Conservation (phyloP, 2,888 invertebrate species). For the Cheiracanthium punctorium region DNA sequence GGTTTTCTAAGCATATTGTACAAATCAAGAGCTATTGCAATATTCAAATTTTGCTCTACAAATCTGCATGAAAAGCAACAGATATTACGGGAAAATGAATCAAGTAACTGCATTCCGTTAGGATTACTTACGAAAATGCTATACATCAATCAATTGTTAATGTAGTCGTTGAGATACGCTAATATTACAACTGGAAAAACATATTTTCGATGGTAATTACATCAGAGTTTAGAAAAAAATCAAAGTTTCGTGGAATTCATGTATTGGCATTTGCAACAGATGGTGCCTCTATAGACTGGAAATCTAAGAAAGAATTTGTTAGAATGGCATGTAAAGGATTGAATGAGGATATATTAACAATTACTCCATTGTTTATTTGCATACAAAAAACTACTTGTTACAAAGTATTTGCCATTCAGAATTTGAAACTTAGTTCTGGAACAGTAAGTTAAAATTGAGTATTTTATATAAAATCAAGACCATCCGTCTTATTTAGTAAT, state of each 20-base stretch:
- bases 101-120: conserved; percentile 3
- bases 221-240: not conserved
- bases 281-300: conserved; percentile 13
- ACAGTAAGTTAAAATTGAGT: not conserved
- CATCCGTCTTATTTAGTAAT: no score
- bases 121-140: conserved; percentile 5
- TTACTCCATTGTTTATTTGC: conserved; percentile 8
- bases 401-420: conserved; percentile 13
- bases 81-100: conserved; percentile 5
- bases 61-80: not conserved
- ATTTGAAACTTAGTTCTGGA: not conserved
- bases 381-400: conserved; percentile 17
- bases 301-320: conserved; percentile 23
- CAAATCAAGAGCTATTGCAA: not conserved
- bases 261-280: conserved; percentile 31
- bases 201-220: conserved; percentile 22
- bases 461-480: no score
- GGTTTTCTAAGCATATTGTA: no score
- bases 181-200: not conserved
- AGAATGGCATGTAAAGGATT: not conserved
- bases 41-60: not conserved
- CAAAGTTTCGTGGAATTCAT: conserved; percentile 7
- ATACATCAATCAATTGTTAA: not conserved
- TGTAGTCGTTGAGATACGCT: not conserved
- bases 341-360: conserved; percentile 3